Evolutionary conservation across 2,797 vertebrate species (phyloP), one percentile per base, ranked within the genome.

Genomic region (Tapirus indicus): DNA sequence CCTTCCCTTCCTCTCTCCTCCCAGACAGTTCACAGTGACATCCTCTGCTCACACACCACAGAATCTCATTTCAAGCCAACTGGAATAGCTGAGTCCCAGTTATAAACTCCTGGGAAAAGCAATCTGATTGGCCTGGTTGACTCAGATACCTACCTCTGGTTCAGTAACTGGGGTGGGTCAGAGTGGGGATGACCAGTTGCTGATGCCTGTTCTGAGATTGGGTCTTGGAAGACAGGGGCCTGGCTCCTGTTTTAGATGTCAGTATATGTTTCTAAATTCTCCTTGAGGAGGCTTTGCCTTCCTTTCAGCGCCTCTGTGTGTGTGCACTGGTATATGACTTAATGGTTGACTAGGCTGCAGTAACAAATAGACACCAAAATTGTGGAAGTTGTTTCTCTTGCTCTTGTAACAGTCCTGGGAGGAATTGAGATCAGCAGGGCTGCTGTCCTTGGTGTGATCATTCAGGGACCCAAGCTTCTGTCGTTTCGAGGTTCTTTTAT

Each of bases 21-120:
- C 58, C 6, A 90, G 25, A 35, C 11, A n/a, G 35, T 71, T 80
- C 69, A 52, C 35, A 71, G 38, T 60, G 32, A 56, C 27, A 8
- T 20, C 10, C 21, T 84, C 68, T 8, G 10, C 56, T 47, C 84
- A 20, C 44, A 27, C 66, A 60, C 38, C 58, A 38, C 18, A n/a
- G 56, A 84, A 54, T 75, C 54, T 80, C 14, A 7, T 52, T 47
- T 74, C 72, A 16, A 32, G 60, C 20, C 86, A 14, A 0, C 32
- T 77, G 74, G 23, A 75, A 32, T 13, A 58, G 47, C 47, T 12
- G 32, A 74, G 56, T 75, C n/a, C 85, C 58, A 20, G 1, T 25
- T 84, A 21, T 25, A 38, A 32, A 32, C 25, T 88, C 68, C 56
- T 93, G 35, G 68, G 47, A 93, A 49, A 89, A 74, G 62, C n/a